Evolutionary conservation across 2,797 vertebrate species (phyloP).

Genomic region (Neopelma chrysocephalum): DNA sequence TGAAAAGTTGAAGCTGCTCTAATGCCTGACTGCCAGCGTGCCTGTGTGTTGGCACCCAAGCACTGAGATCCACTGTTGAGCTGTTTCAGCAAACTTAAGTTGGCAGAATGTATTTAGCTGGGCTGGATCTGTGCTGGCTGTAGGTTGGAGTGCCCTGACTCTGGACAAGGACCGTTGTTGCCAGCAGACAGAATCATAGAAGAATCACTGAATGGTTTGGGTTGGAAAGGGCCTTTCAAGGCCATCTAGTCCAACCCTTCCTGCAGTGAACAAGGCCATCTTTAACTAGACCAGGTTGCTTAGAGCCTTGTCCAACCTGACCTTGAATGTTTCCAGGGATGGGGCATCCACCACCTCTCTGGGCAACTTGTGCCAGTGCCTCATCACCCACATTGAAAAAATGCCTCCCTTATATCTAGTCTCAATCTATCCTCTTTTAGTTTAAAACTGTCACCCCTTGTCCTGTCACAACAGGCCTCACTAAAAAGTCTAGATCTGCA

Average conservation of each 20-base stretch:
- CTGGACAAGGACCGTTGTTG: background rate
- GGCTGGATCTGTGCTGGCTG: background rate
- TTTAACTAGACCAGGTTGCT: background rate
- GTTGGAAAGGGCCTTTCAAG: background rate
- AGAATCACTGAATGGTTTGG: background rate
- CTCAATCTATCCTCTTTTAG: background rate
- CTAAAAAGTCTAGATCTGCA: background rate
- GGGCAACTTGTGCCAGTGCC: background rate
- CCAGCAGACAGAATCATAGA: background rate
- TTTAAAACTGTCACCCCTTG: background rate
- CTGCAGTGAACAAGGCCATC: background rate
- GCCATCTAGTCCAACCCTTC: background rate
- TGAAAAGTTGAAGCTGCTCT: background rate
- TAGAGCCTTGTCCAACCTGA: background rate
- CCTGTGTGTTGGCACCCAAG: background rate
- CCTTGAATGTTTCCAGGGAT: background rate
- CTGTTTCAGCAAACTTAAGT: background rate
- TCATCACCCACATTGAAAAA: accelerated
- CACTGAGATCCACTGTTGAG: background rate
- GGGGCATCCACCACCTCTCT: background rate
- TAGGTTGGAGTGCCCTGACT: background rate
- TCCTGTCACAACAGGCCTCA: background rate
- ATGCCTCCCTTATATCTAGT: background rate
- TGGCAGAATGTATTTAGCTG: background rate
- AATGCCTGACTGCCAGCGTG: background rate